Base-by-base conservation (phyloP, 2,888 invertebrate species). In the Lottia gigantea region DNA sequence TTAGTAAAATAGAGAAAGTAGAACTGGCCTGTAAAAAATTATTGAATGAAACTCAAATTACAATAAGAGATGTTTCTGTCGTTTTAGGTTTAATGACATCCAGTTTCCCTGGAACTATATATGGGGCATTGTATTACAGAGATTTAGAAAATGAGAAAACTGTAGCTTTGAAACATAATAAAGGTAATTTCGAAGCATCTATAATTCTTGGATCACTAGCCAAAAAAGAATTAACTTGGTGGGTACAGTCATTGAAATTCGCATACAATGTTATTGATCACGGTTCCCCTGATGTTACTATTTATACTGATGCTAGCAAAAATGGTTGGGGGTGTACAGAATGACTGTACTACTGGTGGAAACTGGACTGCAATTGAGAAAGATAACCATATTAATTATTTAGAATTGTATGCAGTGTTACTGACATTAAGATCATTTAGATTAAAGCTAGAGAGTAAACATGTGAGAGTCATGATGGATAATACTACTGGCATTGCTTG, bases 91-190 rank as follows among this genome's bases (percentile, higher is more conserved):
- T 46, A 40, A 11, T 68, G 26, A 63, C 66, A 6, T 46, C 71
- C 16, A 25, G 46, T 26, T 68, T 66, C 19, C 62, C 63, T 23
- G 69, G 62, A 16, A 63, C 62, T 4, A 23, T 16, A 31, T 46
- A 49, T 72, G 69, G 69, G 15, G 62, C 55, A 23, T 63, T 72
- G 47, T 55, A 63, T 16, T 70, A 69, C 25, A 66, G 69, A 63
- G 14, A 6, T 16, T 31, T 73, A 23, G 70, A 73, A 46, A n/a
- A 46, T 16, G 70, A 67, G 14, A 73, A 67, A 64, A 64, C 47
- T 61, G 23, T 40, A 46, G 62, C 70, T 16, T 64, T 71, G 46
- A 64, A 67, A 70, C 14, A 47, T 25, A 70, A 70, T 61, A 66
- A 67, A 46, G 69, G 70, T n/a, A 70, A 73, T 67, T 70, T 47